Conservation (phyloP, 2,888 invertebrate species). For the Tetragnatha montana region DNA sequence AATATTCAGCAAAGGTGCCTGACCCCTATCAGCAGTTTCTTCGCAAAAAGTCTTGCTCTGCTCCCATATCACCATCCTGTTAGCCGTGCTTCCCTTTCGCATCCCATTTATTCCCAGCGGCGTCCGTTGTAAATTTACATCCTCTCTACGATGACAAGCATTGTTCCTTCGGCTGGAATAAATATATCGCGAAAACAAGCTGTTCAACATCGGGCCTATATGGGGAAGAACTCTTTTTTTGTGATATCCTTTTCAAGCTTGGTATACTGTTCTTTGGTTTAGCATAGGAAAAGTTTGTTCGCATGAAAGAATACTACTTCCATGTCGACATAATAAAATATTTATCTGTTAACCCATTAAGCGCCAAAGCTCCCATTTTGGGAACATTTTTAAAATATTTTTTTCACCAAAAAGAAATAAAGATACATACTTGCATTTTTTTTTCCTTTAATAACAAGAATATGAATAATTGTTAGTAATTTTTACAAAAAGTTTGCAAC, state of each 20-base stretch:
- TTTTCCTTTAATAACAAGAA: no score
- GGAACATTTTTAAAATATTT: no score
- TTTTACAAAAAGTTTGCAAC: no score
- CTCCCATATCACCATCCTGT: background rate
- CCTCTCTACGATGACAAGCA: constrained; percentile 4
- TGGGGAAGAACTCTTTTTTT: background rate
- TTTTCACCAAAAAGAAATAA: no score
- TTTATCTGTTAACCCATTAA: no score
- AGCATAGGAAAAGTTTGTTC: background rate
- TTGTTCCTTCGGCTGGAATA: constrained; percentile 26
- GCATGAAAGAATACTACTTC: background rate
- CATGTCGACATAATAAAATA: no score
- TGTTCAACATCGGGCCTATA: background rate
- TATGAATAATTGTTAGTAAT: no score
- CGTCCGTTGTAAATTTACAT: constrained; percentile 18
- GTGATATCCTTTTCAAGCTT: background rate
- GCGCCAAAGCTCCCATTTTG: no score
- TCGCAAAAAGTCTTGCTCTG: no score
- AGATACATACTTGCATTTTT: no score
- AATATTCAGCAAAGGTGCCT: no score
- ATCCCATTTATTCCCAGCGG: constrained; percentile 11
- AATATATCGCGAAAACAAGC: constrained; percentile 13
- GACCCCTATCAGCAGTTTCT: no score
- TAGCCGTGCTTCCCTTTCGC: background rate
- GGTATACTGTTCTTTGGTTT: background rate